Evolutionary conservation across 2,797 vertebrate species (phyloP).

Genomic region (Cyclura pinguis): DNA sequence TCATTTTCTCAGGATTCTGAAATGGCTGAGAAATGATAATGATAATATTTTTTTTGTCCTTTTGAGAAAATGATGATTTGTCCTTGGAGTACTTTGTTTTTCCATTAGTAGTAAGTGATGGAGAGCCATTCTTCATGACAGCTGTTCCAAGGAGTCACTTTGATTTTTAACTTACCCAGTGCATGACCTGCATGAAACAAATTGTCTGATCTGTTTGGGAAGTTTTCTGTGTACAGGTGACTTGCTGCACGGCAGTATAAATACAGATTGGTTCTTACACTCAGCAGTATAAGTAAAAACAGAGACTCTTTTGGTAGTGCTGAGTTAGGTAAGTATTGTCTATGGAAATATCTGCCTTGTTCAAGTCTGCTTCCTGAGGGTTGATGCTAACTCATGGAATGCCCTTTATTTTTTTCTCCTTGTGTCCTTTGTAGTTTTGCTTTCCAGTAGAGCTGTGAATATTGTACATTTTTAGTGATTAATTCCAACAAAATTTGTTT

Average conservation of each 20-base stretch:
- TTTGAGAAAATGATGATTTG: background rate
- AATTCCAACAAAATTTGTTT: conserved; percentile 36
- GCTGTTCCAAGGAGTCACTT: background rate
- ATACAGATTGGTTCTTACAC: background rate
- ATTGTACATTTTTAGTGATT: conserved; percentile 1
- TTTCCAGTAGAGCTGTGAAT: background rate
- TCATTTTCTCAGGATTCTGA: background rate
- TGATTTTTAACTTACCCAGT: background rate
- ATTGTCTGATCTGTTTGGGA: background rate
- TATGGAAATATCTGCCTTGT: background rate
- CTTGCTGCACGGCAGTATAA: background rate
- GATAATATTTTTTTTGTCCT: no score
- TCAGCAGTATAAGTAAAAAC: background rate
- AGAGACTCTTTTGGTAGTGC: background rate
- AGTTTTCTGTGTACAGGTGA: background rate
- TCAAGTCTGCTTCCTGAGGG: background rate
- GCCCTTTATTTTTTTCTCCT: background rate
- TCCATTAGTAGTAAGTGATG: background rate
- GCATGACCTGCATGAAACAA: background rate
- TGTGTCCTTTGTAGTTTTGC: background rate
- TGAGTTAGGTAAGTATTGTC: background rate
- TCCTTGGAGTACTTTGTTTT: background rate
- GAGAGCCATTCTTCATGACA: background rate
- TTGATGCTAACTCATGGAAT: background rate
- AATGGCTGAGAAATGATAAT: no score